These are phyloP conservation scores for Tribolium freemani DNA, from an alignment of 2,888 invertebrate species.

Conservation along the genomic window DNA sequence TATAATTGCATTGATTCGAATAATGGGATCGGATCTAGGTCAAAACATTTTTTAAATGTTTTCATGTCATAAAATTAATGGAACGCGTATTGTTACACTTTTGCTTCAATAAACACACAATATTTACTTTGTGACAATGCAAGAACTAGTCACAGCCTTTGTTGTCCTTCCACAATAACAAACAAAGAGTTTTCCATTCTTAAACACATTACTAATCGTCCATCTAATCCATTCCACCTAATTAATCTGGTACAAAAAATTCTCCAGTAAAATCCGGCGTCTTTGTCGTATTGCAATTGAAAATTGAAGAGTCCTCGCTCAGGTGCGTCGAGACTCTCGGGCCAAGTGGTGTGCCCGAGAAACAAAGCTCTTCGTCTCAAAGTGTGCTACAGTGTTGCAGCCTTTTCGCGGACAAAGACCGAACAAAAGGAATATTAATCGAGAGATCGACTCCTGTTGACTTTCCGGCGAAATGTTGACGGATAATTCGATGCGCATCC, in stretches of 20 bases:
- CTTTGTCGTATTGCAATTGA: conserved; percentile 49
- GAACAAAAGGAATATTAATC: conserved; percentile 26
- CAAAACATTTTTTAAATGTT: conserved; percentile 1
- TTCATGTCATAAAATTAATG: conserved; percentile 22
- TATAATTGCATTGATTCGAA: not conserved
- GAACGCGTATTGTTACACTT: conserved; percentile 11
- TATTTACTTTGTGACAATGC: conserved; percentile 26
- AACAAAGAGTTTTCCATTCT: conserved; percentile 12
- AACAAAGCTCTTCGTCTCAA: conserved; percentile 32
- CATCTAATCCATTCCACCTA: not conserved
- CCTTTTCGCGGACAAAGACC: conserved; percentile 37
- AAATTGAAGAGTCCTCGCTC: conserved; percentile 49
- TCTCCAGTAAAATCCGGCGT: conserved; percentile 4
- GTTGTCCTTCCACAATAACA: conserved; percentile 1
- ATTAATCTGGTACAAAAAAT: not conserved
- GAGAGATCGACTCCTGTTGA: not conserved
- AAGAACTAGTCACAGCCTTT: not conserved
- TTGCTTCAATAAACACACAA: conserved; percentile 17
- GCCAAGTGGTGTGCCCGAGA: conserved; percentile 1
- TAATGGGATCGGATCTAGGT: not conserved
- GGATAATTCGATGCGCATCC: not conserved
- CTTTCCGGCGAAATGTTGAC: not conserved
- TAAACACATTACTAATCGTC: conserved; percentile 12
- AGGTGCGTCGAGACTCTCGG: conserved; percentile 40
- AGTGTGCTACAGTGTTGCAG: conserved; percentile 34